Conservation (phyloP, 2,113 vertebrate genomes). For the Oncorhynchus nerka region DNA sequence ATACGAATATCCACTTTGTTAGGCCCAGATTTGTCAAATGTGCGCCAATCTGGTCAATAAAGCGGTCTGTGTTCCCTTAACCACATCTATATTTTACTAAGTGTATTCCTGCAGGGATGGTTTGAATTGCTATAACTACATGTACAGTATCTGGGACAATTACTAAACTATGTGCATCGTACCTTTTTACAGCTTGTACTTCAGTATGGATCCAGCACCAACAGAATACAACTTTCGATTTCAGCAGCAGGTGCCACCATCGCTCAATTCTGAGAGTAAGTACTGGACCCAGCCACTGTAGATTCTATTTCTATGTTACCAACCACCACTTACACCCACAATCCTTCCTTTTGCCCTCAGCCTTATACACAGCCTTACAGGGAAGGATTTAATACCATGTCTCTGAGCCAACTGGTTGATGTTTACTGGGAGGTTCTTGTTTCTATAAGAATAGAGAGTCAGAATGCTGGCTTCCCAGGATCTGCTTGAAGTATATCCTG, state of each 20-base stretch:
- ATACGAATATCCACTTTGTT: no score
- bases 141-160: not conserved
- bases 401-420: conserved; percentile 9
- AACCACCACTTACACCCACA: not conserved
- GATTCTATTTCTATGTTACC: not conserved
- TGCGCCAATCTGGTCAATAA: no score
- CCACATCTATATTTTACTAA: no score
- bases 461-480: not conserved
- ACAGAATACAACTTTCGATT: conserved; percentile 75
- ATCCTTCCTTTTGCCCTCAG: not conserved
- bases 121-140: no score
- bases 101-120: no score
- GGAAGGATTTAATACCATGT: conserved; percentile 1
- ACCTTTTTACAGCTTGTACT: conserved; percentile 77
- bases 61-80: no score
- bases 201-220: conserved; percentile 76
- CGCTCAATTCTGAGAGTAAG: conserved; percentile 67
- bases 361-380: conserved; percentile 1
- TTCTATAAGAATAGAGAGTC: not conserved
- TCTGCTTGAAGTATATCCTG: conserved; percentile 12
- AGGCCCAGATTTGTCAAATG: no score
- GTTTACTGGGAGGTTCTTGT: conserved; percentile 7
- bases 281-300: not conserved
- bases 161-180: not conserved
- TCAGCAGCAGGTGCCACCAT: conserved; percentile 50